A percentile compares a stretch with the other conserved stretches of the same genome.
These are phyloP conservation scores for Chrysotoxum bicinctum DNA, from an alignment of 2,888 invertebrate genomes.

Conservation along the genomic window DNA sequence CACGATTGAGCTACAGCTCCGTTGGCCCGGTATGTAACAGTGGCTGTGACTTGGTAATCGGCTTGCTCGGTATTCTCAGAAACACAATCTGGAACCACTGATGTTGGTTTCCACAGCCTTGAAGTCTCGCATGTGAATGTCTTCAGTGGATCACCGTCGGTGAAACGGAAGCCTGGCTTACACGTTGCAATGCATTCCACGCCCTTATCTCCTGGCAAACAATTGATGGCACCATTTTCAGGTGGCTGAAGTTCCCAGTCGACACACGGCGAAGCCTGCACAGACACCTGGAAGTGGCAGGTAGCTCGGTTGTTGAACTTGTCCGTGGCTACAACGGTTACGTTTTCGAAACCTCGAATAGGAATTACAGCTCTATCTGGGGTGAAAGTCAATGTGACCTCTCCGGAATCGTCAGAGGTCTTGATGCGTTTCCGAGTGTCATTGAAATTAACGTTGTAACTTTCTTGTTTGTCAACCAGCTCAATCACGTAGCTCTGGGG, in stretches of 20 bases:
- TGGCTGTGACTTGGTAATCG: conserved; percentile 94
- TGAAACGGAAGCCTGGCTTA: conserved; percentile 93
- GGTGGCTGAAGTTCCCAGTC: conserved; percentile 96
- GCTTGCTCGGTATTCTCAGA: conserved; percentile 97
- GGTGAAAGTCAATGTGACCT: conserved; percentile 90
- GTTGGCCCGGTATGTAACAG: conserved; percentile 93
- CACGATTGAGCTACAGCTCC: conserved; percentile 94
- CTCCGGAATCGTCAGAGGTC: conserved; percentile 93
- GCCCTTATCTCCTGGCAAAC: conserved; percentile 90
- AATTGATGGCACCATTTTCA: conserved; percentile 93
- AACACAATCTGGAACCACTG: conserved; percentile 96
- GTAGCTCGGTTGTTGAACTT: conserved; percentile 93
- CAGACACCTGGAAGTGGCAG: conserved; percentile 96
- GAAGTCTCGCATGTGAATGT: conserved; percentile 92
- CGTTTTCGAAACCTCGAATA: conserved; percentile 94
- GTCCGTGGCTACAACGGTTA: conserved; percentile 94
- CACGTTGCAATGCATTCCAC: conserved; percentile 95
- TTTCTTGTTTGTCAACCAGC: conserved; percentile 93
- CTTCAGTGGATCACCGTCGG: conserved; percentile 93
- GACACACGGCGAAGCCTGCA: conserved; percentile 96
- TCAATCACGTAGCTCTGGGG: conserved; percentile 97
- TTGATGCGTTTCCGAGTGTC: conserved; percentile 93
- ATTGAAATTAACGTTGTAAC: conserved; percentile 94
- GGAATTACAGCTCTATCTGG: conserved; percentile 93
- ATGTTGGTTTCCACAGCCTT: conserved; percentile 92